phyloP scores from a whole-genome alignment of 1,140 invertebrate genomes.

The Brachionus manjavacas region DNA sequence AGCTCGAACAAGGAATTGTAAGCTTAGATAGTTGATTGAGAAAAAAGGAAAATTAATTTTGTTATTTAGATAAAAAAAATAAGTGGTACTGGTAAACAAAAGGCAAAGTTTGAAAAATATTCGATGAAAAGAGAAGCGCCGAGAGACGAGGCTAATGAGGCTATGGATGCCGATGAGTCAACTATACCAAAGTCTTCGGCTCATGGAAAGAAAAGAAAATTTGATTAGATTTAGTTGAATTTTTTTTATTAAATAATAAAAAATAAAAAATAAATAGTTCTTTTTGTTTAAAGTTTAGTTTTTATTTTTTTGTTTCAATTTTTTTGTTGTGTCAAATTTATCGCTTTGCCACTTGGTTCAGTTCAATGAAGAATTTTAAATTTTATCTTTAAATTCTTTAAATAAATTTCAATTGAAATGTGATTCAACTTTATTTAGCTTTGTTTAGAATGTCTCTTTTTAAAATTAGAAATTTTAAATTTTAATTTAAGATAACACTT shows the following conservation, averaged over 20 bases:
- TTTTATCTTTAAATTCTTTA: too few species aligned
- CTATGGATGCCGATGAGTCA: constrained; percentile 31
- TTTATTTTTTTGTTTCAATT: neutral
- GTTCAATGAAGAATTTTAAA: neutral
- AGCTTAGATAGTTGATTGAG: neutral
- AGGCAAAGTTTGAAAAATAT: constrained; percentile 84
- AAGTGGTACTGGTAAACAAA: constrained; percentile 74
- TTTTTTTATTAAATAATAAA: neutral
- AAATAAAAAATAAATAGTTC: constrained; percentile 1
- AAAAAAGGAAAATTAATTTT: constrained; percentile 48
- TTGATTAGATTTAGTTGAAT: neutral
- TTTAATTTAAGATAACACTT: too few species aligned
- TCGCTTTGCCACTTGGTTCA: neutral
- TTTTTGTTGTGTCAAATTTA: neutral
- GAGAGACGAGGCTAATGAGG: neutral
- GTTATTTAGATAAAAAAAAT: constrained; percentile 60
- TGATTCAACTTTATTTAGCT: too few species aligned
- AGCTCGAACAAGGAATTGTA: constrained; percentile 78
- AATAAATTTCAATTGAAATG: too few species aligned
- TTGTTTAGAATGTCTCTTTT: too few species aligned
- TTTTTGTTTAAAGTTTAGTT: neutral
- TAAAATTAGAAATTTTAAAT: too few species aligned
- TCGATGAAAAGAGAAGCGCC: constrained; percentile 63
- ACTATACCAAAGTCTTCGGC: neutral
- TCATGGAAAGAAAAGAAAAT: constrained; percentile 40